Evolutionary conservation across 2,113 vertebrate species (phyloP).

Genomic region (Gobius niger): DNA sequence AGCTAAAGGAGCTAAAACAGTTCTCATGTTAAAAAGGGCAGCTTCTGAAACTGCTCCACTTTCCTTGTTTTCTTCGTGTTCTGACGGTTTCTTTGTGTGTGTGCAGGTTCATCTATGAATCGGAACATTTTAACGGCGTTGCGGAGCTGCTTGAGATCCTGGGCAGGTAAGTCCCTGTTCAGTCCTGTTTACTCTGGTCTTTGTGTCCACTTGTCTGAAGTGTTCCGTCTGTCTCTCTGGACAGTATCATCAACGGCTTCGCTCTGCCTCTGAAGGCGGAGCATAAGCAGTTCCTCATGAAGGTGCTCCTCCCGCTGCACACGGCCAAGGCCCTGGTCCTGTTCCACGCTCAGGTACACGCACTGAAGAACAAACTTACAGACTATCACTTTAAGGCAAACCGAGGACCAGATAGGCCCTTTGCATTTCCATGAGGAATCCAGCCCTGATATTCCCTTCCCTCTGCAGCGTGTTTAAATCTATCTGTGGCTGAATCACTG

Average conservation of each 20-base stretch:
- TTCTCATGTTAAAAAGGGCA: too few species aligned
- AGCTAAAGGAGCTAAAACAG: too few species aligned
- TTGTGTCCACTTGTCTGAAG: neutral
- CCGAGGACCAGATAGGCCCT: too few species aligned
- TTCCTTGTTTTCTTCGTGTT: neutral
- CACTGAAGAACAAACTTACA: neutral
- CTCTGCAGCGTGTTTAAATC: too few species aligned
- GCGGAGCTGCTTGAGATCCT: conserved; percentile 79
- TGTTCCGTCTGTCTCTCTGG: conserved; percentile 44
- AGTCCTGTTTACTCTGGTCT: neutral
- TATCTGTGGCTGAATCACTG: too few species aligned
- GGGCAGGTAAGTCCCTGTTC: conserved; percentile 69
- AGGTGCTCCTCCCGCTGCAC: conserved; percentile 97
- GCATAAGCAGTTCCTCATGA: conserved; percentile 99
- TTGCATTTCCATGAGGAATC: too few species aligned
- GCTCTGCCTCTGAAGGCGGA: conserved; percentile 97
- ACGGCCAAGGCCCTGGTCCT: conserved; percentile 93
- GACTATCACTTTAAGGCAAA: too few species aligned
- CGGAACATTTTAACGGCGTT: conserved; percentile 77
- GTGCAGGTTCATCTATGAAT: conserved; percentile 79
- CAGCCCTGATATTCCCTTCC: too few species aligned
- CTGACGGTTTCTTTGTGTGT: conserved; percentile 9
- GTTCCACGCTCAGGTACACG: conserved; percentile 93
- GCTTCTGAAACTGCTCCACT: too few species aligned
- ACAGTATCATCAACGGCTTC: conserved; percentile 99